Evolutionary conservation across 2,888 invertebrate genomes (phyloP).

Genomic region (Brachyopa scutellaris): DNA sequence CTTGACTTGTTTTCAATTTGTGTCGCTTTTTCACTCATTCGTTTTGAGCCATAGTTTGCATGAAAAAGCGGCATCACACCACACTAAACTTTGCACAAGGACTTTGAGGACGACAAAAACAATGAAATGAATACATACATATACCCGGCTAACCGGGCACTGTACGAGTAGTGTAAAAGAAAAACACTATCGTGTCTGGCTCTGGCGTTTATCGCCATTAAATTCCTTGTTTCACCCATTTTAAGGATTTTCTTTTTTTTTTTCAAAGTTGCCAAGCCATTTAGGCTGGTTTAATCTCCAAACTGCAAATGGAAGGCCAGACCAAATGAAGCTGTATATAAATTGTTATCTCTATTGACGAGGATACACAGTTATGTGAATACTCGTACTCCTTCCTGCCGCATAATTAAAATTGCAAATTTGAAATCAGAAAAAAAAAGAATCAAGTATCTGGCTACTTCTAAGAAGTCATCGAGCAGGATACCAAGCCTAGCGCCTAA

Average conservation of each 20-base stretch:
- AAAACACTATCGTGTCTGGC: too few relatives aligned
- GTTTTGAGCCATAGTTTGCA: neutral
- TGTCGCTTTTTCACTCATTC: slow-evolving; percentile 9
- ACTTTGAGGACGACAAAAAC: slow-evolving; percentile 1
- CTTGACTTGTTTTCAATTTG: slow-evolving; percentile 57
- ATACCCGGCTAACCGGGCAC: too few relatives aligned
- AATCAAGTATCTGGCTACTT: neutral
- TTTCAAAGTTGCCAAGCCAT: slow-evolving; percentile 1
- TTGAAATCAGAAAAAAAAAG: neutral
- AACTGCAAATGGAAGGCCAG: too few relatives aligned
- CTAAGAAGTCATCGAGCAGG: neutral
- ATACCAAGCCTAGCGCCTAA: neutral
- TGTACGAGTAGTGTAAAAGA: too few relatives aligned
- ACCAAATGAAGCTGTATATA: neutral
- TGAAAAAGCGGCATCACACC: neutral
- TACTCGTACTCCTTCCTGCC: slow-evolving; percentile 3
- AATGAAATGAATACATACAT: neutral
- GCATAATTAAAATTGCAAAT: slow-evolving; percentile 51
- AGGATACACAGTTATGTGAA: neutral
- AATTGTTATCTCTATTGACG: slow-evolving; percentile 26
- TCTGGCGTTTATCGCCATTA: slow-evolving; percentile 14
- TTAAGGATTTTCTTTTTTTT: neutral
- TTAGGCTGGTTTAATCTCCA: slow-evolving; percentile 24
- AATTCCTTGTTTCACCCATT: neutral
- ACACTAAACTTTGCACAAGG: slow-evolving; percentile 4